Base-by-base conservation (phyloP, 2,797 vertebrate genomes). In the Knipowitschia caucasica region DNA sequence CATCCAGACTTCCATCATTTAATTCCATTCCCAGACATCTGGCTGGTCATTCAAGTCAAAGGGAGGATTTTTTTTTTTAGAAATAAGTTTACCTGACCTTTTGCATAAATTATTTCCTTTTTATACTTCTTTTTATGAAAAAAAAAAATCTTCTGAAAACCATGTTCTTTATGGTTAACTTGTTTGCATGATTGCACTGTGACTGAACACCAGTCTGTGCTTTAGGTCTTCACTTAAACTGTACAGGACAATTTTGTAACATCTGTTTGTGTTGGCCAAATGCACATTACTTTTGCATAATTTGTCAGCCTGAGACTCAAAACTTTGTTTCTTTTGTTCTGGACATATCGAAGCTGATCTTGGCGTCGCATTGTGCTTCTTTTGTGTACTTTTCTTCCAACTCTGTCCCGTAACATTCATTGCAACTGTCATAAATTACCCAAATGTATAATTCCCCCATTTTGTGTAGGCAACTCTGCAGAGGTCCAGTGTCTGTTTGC, bases 321-420 rank as follows among this genome's bases (percentile, higher is more conserved):
- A 56, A 9, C n/a, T 36, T 27, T 62, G 45, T 56, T 53, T 50
- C 25, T 69, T 44, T 44, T 59, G 54, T 61, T 63, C 58, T 49
- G 17, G 64, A 44, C 71, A 62, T 76, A 50, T 46, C 23, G 14
- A 7, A 25, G 65, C 62, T 60, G 46, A 30, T 53, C 73, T 76
- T 81, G 86, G 88, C 18, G 18, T 91, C 45, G 58, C 84, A 74
- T 81, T 78, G 75, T 88, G 66, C 52, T 82, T 75, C 17, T 62
- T 53, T 58, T 86, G 84, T 73, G 66, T 87, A 79, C 78, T 77
- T 78, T 61, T 64, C 57, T 77, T 82, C 56, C 53, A 89, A 90
- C 90, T 82, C 90, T 92, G 90, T 91, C 92, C 93, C 90, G 60
- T 64, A 50, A 78, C 81, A 46, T 29, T 64, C 64, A 89, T 88